These are phyloP conservation scores for Callopanchax toddi DNA, from an alignment of 2,113 vertebrate genomes.

Conservation along the genomic window DNA sequence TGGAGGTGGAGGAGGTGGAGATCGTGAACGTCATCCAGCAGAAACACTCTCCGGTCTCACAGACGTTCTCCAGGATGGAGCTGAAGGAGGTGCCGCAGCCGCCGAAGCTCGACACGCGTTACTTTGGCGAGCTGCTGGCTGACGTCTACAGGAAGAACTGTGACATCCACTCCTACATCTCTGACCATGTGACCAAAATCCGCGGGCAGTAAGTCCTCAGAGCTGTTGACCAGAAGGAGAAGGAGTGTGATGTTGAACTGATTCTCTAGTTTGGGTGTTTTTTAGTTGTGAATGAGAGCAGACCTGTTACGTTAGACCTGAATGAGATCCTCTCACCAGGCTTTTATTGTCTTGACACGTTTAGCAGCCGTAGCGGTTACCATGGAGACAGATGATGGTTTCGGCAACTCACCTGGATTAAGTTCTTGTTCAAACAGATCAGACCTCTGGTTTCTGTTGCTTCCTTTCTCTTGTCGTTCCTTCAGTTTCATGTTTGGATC, in stretches of 20 bases:
- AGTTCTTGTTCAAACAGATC: constrained; percentile 28
- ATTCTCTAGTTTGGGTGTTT: too few relatives aligned
- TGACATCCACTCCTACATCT: constrained; percentile 87
- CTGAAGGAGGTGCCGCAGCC: constrained; percentile 24
- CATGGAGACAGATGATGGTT: constrained; percentile 7
- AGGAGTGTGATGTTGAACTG: too few relatives aligned
- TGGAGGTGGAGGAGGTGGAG: constrained; percentile 62
- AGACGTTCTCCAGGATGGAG: constrained; percentile 21
- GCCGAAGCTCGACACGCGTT: constrained; percentile 89
- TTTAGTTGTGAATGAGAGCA: too few relatives aligned
- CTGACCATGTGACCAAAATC: constrained; percentile 90
- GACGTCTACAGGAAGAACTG: constrained; percentile 91
- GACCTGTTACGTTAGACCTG: not conserved
- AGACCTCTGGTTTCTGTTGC: constrained; percentile 1
- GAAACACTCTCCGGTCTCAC: not conserved
- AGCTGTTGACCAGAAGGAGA: too few relatives aligned
- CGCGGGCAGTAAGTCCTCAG: constrained; percentile 77
- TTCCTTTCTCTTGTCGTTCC: too few relatives aligned
- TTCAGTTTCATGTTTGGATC: too few relatives aligned
- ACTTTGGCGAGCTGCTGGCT: constrained; percentile 93
- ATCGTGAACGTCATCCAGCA: constrained; percentile 49
- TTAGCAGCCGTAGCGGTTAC: not conserved
- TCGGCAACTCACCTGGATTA: constrained; percentile 3
- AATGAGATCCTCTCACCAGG: not conserved
- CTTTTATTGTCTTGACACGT: not conserved